Percentiles rank a stretch among this genome's conserved stretches.
Evolutionary conservation across 1,140 invertebrate species (phyloP).

Genomic region (Sycophaga agraensis): DNA sequence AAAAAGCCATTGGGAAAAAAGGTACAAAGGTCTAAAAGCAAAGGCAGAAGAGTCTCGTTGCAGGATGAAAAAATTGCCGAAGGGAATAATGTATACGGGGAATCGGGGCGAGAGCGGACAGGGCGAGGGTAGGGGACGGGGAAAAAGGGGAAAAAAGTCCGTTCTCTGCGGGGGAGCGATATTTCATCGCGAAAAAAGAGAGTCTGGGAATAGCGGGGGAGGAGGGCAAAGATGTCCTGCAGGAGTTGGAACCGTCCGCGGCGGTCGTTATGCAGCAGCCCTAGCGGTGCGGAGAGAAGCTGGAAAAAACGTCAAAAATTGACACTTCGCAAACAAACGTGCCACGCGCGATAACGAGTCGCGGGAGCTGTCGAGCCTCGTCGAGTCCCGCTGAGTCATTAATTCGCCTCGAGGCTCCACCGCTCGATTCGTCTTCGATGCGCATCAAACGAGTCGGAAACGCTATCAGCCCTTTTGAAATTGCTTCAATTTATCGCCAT

Average conservation of each 20-base stretch:
- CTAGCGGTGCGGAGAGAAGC: no score
- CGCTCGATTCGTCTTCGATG: background rate
- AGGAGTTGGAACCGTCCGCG: background rate
- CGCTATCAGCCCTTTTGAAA: no score
- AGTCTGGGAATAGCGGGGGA: no score
- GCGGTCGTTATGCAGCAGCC: background rate
- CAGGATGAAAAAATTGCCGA: no score
- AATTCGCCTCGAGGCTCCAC: background rate
- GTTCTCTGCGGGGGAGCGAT: no score
- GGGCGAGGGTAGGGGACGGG: background rate
- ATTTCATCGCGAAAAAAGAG: background rate
- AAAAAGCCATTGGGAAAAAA: no score
- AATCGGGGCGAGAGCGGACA: background rate
- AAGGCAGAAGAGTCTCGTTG: no score
- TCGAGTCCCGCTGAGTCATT: background rate
- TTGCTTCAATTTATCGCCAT: no score
- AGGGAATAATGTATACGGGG: no score
- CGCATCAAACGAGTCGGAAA: no score
- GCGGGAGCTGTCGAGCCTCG: background rate
- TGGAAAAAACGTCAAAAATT: conserved; percentile 2
- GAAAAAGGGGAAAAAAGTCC: conserved; percentile 1
- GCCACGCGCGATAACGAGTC: background rate
- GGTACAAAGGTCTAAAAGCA: no score
- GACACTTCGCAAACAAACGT: conserved; percentile 7
- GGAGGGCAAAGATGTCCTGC: background rate